These are phyloP conservation scores for Zygothrica quintamaculata DNA, from an alignment of 2,888 invertebrate species.

Conservation along the genomic window DNA sequence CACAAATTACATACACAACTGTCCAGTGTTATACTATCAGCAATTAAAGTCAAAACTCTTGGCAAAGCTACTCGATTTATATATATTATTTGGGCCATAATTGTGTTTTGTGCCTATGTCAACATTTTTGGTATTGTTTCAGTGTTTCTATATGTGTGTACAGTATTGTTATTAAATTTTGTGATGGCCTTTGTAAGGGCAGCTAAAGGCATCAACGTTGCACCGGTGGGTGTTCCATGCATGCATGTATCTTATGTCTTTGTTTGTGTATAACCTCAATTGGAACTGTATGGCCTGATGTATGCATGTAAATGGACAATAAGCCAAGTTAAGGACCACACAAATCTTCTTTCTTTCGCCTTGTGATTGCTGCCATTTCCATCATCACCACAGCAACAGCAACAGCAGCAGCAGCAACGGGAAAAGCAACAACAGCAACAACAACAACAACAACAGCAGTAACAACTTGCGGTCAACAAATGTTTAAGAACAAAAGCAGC, in stretches of 20 bases:
- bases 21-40: conserved; percentile 1
- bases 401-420: too few relatives aligned
- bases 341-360: conserved; percentile 41
- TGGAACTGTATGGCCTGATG: conserved; percentile 31
- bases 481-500: conserved; percentile 69
- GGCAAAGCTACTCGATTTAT: too few relatives aligned
- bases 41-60: too few relatives aligned
- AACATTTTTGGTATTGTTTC: too few relatives aligned
- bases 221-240: not conserved
- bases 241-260: conserved; percentile 8
- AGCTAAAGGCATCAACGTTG: conserved; percentile 4
- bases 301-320: conserved; percentile 35
- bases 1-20: not conserved
- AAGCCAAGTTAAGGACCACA: conserved; percentile 47
- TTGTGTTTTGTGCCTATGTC: too few relatives aligned
- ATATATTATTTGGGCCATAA: not conserved
- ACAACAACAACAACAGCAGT: conserved; percentile 27
- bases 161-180: conserved; percentile 4
- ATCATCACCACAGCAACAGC: conserved; percentile 32
- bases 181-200: conserved; percentile 14
- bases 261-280: conserved; percentile 37
- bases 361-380: conserved; percentile 47
- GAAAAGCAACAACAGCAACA: conserved; percentile 14
- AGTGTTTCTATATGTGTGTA: conserved; percentile 5
- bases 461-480: conserved; percentile 65